Evolutionary conservation across 2,888 invertebrate genomes (phyloP), one percentile per base, ranked within the genome.

Genomic region (Hemithea aestivaria): DNA sequence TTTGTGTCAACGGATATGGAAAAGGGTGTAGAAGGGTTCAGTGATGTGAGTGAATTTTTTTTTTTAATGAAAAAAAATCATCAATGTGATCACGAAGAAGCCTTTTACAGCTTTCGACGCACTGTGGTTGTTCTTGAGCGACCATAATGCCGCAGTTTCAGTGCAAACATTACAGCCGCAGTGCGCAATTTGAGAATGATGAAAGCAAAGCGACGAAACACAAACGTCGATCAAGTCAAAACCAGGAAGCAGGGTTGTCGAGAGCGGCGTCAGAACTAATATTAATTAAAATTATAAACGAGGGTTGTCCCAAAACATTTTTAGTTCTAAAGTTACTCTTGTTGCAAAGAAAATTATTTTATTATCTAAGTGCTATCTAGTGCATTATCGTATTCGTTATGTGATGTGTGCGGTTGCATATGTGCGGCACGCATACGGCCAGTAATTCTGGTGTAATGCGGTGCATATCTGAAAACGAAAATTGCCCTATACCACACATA

Each of bases 401-500:
- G 87, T 87, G 87, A 87, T 83, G 85, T 87, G 87, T 87, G 87
- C 85, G 87, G 76, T 80, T 80, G 85, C 76, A 84, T 87, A 87
- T 82, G 85, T 85, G 87, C 85, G 87, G 81, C 85, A 87, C 85
- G 87, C 83, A 82, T 82, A 87, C 74, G 87, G 87, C 87, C 87
- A 87, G 87, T 87, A 85, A 80, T 82, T 87, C 87, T 87, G 87
- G 87, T 85, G 87, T 85, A 87, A 85, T 79, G 82, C 81, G 76
- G 85, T 82, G 87, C 87, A 87, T 80, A 87, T 87, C 87, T 87
- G 87, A 87, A 87, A 87, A 87, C 81, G 83, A 87, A 87, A 87
- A 87, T 77, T 82, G 78, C 84, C 87, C 85, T 87, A 84, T 85
- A 87, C 85, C 87, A 87, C 87, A 87, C 87, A 87, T 83, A 84